Evolutionary conservation across 1,140 invertebrate species (phyloP).

Genomic region (Himalopsyche phryganea): DNA sequence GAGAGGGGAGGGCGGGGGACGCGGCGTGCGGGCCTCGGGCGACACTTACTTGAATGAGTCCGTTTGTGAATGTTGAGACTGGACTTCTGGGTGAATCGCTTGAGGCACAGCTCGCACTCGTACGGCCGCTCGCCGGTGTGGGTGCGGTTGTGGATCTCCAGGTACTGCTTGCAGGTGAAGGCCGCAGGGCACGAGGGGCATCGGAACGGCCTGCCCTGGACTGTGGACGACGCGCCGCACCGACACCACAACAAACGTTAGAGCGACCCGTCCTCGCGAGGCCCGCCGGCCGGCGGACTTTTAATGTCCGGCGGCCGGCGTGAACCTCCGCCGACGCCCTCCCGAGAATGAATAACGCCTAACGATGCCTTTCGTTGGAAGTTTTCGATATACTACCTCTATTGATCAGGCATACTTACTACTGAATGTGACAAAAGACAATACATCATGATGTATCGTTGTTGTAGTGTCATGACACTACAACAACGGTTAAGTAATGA

Average conservation of each 20-base stretch:
- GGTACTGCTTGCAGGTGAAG: slow-evolving; percentile 68
- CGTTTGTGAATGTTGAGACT: slow-evolving; percentile 73
- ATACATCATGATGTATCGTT: no score
- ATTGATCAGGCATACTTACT: no score
- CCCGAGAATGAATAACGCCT: no score
- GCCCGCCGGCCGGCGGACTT: slow-evolving; percentile 35
- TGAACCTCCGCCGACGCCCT: no score
- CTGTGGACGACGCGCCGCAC: slow-evolving; percentile 47
- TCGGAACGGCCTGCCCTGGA: slow-evolving; percentile 63
- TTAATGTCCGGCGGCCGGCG: slow-evolving; percentile 36
- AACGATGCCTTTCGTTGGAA: no score
- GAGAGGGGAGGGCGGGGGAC: slow-evolving; percentile 7
- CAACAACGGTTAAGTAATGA: no score
- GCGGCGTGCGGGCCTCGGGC: slow-evolving; percentile 9
- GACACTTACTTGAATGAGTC: slow-evolving; percentile 61
- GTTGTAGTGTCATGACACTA: no score
- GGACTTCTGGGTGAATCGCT: slow-evolving; percentile 67
- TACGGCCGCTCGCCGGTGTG: slow-evolving; percentile 70
- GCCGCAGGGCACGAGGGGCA: slow-evolving; percentile 68
- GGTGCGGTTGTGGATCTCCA: slow-evolving; percentile 74
- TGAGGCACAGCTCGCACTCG: slow-evolving; percentile 67
- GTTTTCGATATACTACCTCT: no score
- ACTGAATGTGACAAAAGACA: no score
- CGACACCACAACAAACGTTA: slow-evolving; percentile 36
- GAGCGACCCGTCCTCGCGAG: slow-evolving; percentile 2